Base-by-base conservation (phyloP, 2,888 invertebrate genomes). In the Cryptocheilus praepositus region DNA sequence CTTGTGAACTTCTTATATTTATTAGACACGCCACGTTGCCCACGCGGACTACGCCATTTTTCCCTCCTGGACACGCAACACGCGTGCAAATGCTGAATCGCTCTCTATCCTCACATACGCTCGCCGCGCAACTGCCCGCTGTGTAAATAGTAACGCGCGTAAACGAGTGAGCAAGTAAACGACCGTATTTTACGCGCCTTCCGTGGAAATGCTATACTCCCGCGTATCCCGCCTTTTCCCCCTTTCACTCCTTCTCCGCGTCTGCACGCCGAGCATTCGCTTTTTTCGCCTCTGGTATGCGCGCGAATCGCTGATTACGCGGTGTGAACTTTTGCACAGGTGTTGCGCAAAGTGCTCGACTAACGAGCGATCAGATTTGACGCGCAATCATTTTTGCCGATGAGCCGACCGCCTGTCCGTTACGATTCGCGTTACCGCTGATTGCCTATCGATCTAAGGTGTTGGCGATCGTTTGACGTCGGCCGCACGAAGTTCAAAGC, bases 1-100 rank as follows among this genome's bases (percentile, higher is more conserved):
- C 36, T 11, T 36, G 36, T 7, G 22, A 59, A 52, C 56, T 62
- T 53, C 70, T 77, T 64, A 72, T 75, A 78, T 81, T 81, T 83
- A 83, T 85, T 77, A 79, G 84, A 82, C 76, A 78, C 80, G 79
- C 76, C 73, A 74, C 59, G 70, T 70, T 71, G 76, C 61, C 66
- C 77, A 69, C 76, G 66, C 67, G 63, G 55, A 62, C 59, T 43
- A 64, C 62, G 73, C 62, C 62, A 62, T 67, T 70, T 70, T 65
- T 69, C 53, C 68, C 36, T 11, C 36, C 21, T 25, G 19, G 36
- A 36, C 36, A 49, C 15, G 18, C 54, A 53, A 19, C 55, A 56
- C 46, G 19, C 43, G 16, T 49, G 22, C 22, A 51, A n/a, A 8
- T 28, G 21, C 25, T 55, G 51, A 36, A 36, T 36, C 36, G 36